These are phyloP conservation scores for Mus caroli DNA, from an alignment of 2,797 vertebrate species.

Conservation along the genomic window DNA sequence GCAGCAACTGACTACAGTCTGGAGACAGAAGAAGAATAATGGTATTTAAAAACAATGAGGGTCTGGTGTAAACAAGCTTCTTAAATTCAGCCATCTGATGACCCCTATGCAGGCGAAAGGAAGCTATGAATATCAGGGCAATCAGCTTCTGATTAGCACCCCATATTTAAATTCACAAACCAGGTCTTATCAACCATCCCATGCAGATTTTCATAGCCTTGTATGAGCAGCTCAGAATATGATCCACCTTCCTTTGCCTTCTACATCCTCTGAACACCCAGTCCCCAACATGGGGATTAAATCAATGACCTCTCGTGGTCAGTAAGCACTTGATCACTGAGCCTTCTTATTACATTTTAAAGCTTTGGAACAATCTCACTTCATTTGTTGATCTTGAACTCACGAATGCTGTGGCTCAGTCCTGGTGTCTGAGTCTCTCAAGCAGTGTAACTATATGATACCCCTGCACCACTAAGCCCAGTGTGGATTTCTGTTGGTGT, in stretches of 20 bases:
- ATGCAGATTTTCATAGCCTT: not conserved
- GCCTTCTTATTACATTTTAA: not conserved
- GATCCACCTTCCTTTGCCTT: not conserved
- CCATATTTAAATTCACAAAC: not conserved
- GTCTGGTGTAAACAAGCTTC: not conserved
- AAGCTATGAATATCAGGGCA: not conserved
- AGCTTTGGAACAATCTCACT: not conserved
- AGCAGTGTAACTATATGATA: not conserved
- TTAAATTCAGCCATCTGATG: not conserved
- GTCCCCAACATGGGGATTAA: accelerated
- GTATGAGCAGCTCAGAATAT: not conserved
- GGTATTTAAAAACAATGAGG: not conserved
- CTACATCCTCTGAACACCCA: not conserved
- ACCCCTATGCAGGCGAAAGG: no score
- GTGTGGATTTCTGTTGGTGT: not conserved
- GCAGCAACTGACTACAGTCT: not conserved
- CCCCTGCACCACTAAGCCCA: not conserved
- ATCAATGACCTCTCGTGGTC: not conserved
- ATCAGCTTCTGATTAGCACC: not conserved
- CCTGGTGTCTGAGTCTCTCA: not conserved
- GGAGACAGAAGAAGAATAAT: not conserved
- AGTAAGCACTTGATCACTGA: not conserved
- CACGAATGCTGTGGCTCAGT: no score
- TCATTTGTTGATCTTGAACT: not conserved
- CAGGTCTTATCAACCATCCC: not conserved